Conservation (phyloP, 2,888 invertebrate species). For the Amblyjoppa fuscipennis region DNA sequence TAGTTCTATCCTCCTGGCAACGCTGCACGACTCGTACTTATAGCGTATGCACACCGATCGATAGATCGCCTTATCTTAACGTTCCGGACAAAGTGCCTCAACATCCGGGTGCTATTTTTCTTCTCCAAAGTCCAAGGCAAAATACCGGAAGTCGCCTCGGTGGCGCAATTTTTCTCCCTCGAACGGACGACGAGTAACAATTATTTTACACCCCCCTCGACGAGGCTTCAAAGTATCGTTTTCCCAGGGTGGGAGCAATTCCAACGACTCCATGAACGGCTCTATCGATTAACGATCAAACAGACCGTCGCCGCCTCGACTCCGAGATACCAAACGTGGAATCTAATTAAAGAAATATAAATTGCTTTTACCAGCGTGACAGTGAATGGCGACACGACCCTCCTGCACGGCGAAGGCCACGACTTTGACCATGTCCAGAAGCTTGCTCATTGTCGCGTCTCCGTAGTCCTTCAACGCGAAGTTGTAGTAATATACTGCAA, state of each 20-base stretch:
- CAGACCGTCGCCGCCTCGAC: not conserved
- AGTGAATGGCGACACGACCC: constrained; percentile 94
- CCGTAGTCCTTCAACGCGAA: constrained; percentile 95
- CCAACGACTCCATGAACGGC: constrained; percentile 14
- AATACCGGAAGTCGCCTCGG: constrained; percentile 49
- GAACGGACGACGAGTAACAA: not conserved
- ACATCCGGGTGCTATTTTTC: constrained; percentile 53
- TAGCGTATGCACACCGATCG: constrained; percentile 39
- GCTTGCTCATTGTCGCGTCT: constrained; percentile 90
- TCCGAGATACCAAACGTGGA: not conserved
- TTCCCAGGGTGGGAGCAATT: not conserved
- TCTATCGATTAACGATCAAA: constrained; percentile 40
- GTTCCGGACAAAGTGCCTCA: constrained; percentile 55
- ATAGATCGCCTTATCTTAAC: constrained; percentile 57
- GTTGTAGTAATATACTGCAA: constrained; percentile 95
- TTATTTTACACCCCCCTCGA: not conserved
- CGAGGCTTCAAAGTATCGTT: not conserved
- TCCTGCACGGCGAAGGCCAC: constrained; percentile 93
- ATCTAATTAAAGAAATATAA: constrained; percentile 25
- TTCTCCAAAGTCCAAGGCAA: constrained; percentile 16
- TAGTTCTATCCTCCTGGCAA: not conserved
- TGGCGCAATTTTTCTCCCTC: constrained; percentile 20
- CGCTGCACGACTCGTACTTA: not conserved
- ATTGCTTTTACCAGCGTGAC: constrained; percentile 91
- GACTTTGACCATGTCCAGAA: constrained; percentile 97